Conservation (phyloP, 2,113 vertebrate genomes). For the Suricata suricatta region DNA sequence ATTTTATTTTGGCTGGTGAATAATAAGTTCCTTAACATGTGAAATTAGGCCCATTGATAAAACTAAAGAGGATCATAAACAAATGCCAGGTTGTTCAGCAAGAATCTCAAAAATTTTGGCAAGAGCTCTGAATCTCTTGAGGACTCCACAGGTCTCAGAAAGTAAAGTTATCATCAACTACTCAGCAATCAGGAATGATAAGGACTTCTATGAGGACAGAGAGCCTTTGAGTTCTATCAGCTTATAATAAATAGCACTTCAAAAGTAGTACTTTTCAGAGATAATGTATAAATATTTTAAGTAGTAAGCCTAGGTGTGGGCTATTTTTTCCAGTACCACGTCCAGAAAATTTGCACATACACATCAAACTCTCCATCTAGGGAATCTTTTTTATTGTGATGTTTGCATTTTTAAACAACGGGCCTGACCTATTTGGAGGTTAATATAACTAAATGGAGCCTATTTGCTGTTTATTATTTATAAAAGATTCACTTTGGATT, state of each 20-base stretch:
- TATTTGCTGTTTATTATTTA: constrained; percentile 89
- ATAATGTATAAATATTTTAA: constrained; percentile 88
- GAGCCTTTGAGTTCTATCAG: constrained; percentile 71
- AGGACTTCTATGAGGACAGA: constrained; percentile 61
- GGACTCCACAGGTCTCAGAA: neutral
- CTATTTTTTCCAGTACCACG: constrained; percentile 74
- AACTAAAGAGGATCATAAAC: constrained; percentile 51
- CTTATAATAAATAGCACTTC: constrained; percentile 85
- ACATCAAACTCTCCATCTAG: constrained; percentile 83
- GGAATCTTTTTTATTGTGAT: constrained; percentile 84
- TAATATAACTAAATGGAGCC: constrained; percentile 86
- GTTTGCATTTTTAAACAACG: constrained; percentile 85
- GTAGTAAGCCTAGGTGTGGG: constrained; percentile 81
- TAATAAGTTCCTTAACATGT: constrained; percentile 66
- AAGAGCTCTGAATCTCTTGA: constrained; percentile 13
- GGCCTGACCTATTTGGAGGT: constrained; percentile 84
- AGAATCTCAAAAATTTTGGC: constrained; percentile 35
- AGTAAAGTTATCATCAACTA: constrained; percentile 42
- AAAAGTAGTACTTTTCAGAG: constrained; percentile 82
- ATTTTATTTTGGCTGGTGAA: constrained; percentile 63
- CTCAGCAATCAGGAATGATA: constrained; percentile 54
- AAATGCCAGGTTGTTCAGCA: constrained; percentile 68
- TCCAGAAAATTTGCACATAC: constrained; percentile 86
- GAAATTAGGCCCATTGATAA: constrained; percentile 65
- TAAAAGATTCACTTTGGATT: constrained; percentile 86